Conservation (phyloP, 2,113 vertebrate species). For the Sceloporus tristichus region DNA sequence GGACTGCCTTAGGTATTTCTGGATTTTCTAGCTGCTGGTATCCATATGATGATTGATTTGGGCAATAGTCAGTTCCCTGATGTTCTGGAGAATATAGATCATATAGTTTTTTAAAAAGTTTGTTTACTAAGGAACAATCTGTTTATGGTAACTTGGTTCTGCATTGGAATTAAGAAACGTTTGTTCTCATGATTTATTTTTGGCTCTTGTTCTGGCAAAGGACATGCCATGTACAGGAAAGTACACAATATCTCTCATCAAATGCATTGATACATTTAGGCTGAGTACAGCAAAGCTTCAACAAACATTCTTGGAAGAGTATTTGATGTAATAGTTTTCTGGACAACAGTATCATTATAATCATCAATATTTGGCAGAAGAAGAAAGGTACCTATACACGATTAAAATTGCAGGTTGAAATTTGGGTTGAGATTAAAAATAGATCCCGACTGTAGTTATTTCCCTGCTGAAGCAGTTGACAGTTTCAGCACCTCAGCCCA, state of each 20-base stretch:
- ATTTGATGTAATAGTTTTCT: not conserved
- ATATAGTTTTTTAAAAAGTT: not conserved
- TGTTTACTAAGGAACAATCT: not conserved
- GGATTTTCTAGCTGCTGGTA: conserved; percentile 40
- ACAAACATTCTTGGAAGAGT: not conserved
- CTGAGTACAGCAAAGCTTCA: fast-evolving
- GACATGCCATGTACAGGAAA: fast-evolving
- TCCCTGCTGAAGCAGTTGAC: not conserved
- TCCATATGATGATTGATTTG: conserved; percentile 53
- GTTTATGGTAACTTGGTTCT: conserved; percentile 2
- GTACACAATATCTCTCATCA: not conserved
- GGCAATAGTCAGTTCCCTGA: conserved; percentile 26
- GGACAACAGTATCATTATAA: not conserved
- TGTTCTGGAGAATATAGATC: conserved; percentile 10
- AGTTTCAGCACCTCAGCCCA: not conserved
- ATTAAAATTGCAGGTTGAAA: not conserved
- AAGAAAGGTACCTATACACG: not conserved
- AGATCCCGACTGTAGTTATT: not conserved
- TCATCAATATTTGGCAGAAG: not conserved
- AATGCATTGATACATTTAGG: not conserved
- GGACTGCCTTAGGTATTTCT: not conserved
- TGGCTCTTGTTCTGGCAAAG: not conserved
- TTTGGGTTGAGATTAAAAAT: not conserved
- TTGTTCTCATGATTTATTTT: not conserved
- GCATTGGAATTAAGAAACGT: fast-evolving